A percentile compares a stretch with the other conserved stretches of the same genome.
phyloP scores from a whole-genome alignment of 2,888 invertebrate species.

The Campoplex capitator region DNA sequence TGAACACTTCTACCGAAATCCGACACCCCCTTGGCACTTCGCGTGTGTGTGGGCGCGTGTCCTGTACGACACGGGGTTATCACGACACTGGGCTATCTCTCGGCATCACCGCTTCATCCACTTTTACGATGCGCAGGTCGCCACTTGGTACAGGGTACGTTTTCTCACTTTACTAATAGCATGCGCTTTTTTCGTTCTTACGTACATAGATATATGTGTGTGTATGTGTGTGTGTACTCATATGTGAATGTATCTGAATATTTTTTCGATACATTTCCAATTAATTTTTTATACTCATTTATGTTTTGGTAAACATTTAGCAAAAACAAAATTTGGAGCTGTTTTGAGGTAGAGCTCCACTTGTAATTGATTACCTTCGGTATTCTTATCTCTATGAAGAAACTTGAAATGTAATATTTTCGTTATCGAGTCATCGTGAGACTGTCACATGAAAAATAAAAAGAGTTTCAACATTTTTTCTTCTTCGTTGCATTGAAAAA shows the following conservation, averaged over 20 bases:
- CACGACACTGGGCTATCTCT: conserved; percentile 74
- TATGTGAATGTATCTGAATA: neutral
- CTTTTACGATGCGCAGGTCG: conserved; percentile 89
- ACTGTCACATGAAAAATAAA: neutral
- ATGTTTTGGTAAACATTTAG: too few relatives aligned
- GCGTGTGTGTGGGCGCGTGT: conserved; percentile 60
- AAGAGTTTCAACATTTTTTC: neutral
- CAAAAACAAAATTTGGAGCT: too few relatives aligned
- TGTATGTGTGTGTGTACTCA: neutral
- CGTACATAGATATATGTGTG: neutral
- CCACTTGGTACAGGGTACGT: conserved; percentile 97
- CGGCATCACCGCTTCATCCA: conserved; percentile 80
- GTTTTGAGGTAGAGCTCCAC: too few relatives aligned
- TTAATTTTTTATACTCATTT: too few relatives aligned
- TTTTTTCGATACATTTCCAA: neutral
- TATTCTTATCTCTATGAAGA: too few relatives aligned
- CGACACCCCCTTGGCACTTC: conserved; percentile 76
- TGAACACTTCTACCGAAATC: conserved; percentile 69
- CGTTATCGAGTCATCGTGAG: neutral
- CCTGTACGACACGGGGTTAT: conserved; percentile 68
- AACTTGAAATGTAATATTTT: neutral
- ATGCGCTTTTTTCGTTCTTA: conserved; percentile 74
- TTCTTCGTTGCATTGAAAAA: neutral
- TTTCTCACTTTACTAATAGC: conserved; percentile 84
- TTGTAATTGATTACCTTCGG: too few relatives aligned